Conservation (phyloP, 2,113 vertebrate species). For the Todiramphus chloris region DNA sequence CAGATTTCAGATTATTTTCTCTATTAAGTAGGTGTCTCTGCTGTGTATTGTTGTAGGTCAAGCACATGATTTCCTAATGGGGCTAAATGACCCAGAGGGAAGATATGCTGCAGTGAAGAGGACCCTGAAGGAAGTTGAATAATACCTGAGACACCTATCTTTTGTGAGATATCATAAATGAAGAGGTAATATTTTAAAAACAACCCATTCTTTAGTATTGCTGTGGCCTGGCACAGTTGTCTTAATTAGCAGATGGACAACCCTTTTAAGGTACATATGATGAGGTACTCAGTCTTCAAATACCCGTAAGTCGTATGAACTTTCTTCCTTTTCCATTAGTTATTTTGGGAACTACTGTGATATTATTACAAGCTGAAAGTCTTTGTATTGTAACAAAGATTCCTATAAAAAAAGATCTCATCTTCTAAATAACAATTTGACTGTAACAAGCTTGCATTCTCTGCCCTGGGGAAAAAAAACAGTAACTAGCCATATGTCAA, state of each 20-base stretch:
- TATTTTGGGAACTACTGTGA: not conserved
- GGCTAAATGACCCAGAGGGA: not conserved
- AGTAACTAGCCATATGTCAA: not conserved
- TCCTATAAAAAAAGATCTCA: not conserved
- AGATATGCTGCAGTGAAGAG: not conserved
- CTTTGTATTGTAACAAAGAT: not conserved
- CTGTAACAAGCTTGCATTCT: not conserved
- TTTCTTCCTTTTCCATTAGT: not conserved
- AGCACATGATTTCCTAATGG: not conserved
- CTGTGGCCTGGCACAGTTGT: not conserved
- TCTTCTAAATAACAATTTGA: not conserved
- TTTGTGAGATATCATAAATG: not conserved
- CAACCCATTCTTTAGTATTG: not conserved
- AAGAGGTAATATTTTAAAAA: not conserved
- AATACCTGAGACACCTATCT: not conserved
- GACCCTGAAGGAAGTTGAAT: not conserved
- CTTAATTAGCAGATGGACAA: not conserved
- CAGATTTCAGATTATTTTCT: not conserved
- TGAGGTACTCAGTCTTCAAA: not conserved
- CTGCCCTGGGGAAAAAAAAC: not conserved
- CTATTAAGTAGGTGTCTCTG: not conserved
- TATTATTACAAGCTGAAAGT: not conserved
- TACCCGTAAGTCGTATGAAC: not conserved
- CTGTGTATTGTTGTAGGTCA: not conserved
- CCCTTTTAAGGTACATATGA: not conserved